Evolutionary conservation across 2,888 invertebrate genomes (phyloP), one percentile per base, ranked within the genome.

Genomic region (Marronus borbonicus): DNA sequence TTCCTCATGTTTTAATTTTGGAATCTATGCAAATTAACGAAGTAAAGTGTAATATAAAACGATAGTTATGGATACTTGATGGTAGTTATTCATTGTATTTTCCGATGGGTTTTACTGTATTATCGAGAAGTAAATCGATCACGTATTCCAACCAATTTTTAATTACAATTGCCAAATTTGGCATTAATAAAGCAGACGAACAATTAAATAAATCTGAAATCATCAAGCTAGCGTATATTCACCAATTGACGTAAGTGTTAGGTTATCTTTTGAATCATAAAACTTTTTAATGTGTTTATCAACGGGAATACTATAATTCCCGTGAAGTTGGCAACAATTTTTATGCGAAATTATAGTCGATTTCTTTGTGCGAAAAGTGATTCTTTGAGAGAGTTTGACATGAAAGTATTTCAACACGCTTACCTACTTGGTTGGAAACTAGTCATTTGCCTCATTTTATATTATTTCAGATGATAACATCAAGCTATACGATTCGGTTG

Each of bases 231-330:
- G n/a, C 14, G 14, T 50, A 24, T 28, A 12, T 28, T 68, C 24
- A 12, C 12, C 50, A 49, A 68, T 68, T 68, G 68, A 68, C 68
- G 68, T 28, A 68, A 68, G 68, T 68, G 50, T 50, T 24, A 50
- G 50, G 14, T 28, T 24, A 50, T 50, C 50, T 68, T 52, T n/a
- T 50, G 68, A 68, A 50, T 7, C 28, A 28, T 68, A 68, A 68
- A 68, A 68, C 50, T 50, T 24, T 68, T 68, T 68, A 68, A 50
- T 68, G 68, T 68, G 68, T 68, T 68, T 50, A 68, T 68, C 68
- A 68, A 28, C 68, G 50, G 3, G 12, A 49, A 52, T 50, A 50
- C 28, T 52, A 50, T 68, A 50, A 68, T 50, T 68, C 68, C 24
- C 28, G 28, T 52, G 12, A 50, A 50, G 68, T 68, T 68, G 50